Conservation (phyloP, 2,113 vertebrate species). For the Noctilio leporinus region DNA sequence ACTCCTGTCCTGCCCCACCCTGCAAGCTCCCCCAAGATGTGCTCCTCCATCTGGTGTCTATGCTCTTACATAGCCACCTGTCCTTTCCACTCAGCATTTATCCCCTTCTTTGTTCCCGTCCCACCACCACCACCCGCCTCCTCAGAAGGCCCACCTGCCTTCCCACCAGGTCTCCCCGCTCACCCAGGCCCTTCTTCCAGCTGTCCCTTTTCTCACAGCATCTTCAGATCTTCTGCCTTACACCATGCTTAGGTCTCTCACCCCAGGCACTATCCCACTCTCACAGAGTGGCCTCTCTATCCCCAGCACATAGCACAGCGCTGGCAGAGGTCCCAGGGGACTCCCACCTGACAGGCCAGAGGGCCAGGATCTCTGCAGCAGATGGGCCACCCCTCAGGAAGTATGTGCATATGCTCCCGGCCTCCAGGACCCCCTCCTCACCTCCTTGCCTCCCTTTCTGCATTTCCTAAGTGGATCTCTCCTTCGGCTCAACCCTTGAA, state of each 20-base stretch:
- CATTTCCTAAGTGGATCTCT: background rate
- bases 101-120: fast-evolving
- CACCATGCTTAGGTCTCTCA: background rate
- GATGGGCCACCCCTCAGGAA: background rate
- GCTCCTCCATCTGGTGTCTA: fast-evolving
- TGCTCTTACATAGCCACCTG: background rate
- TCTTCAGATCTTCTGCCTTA: background rate
- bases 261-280: background rate
- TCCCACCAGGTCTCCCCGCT: background rate
- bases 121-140: background rate
- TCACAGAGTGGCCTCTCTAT: background rate
- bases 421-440: background rate
- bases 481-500: background rate
- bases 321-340: background rate
- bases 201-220: background rate
- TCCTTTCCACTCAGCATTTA: background rate
- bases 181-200: background rate
- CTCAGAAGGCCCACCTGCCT: background rate
- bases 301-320: background rate
- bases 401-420: background rate
- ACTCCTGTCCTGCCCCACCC: background rate
- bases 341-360: background rate
- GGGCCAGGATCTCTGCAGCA: background rate
- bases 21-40: background rate
- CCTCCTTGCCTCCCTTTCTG: background rate